phyloP scores from a whole-genome alignment of 2,113 vertebrate species.

The Silurus asotus region DNA sequence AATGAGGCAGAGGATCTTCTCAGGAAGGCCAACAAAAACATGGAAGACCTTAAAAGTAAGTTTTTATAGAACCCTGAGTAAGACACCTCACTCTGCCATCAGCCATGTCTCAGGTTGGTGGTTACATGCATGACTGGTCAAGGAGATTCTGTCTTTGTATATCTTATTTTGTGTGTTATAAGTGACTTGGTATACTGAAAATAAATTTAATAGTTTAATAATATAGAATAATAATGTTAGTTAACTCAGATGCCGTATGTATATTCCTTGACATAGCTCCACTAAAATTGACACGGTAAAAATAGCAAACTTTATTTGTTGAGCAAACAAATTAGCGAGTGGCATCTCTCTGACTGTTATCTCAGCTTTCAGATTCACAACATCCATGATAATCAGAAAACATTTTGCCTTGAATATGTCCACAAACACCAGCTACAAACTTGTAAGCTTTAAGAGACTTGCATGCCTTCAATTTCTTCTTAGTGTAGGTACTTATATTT shows the following conservation, averaged over 20 bases:
- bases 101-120: not conserved
- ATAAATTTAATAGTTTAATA: not conserved
- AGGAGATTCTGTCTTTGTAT: not conserved
- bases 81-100: not conserved
- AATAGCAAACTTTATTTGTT: not conserved
- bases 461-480: not conserved
- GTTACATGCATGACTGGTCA: not conserved
- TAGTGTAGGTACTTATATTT: not conserved
- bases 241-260: not conserved
- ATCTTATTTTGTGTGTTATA: not conserved
- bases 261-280: not conserved
- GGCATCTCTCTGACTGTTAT: not conserved
- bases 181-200: too few species aligned
- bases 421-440: not conserved
- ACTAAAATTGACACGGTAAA: not conserved
- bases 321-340: not conserved
- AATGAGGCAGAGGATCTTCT: constrained; percentile 76
- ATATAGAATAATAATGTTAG: not conserved
- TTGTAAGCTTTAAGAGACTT: not conserved
- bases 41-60: constrained; percentile 75
- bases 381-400: not conserved
- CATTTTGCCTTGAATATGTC: not conserved
- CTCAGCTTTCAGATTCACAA: not conserved
- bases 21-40: constrained; percentile 71
- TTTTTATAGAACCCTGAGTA: not conserved